A percentile compares a stretch with the other conserved stretches of the same genome.
Evolutionary conservation across 2,113 vertebrate genomes (phyloP).

Genomic region (Alces alces): DNA sequence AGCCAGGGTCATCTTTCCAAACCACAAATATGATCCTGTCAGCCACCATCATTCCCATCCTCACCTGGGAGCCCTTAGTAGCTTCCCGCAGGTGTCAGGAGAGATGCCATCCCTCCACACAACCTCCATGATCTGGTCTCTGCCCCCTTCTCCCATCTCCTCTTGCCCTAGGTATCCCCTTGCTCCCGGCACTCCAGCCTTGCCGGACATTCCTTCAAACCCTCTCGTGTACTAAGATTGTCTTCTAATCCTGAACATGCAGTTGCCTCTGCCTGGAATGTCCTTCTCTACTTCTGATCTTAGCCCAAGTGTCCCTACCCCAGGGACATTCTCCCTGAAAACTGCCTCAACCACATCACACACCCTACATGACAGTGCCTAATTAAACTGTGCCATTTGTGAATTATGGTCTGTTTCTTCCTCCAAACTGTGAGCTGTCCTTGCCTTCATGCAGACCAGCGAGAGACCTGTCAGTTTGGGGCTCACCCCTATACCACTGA

Average conservation of each 20-base stretch:
- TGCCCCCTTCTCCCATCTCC: not conserved
- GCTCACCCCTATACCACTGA: not conserved
- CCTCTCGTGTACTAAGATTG: not conserved
- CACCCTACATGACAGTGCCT: not conserved
- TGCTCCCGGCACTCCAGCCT: not conserved
- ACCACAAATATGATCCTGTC: not conserved
- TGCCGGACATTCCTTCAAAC: not conserved
- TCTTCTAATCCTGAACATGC: not conserved
- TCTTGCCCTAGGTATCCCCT: not conserved
- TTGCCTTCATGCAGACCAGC: not conserved
- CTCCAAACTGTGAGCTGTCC: not conserved
- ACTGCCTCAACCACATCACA: fast-evolving
- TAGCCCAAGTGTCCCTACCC: not conserved
- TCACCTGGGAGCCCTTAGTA: not conserved
- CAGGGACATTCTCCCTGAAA: not conserved
- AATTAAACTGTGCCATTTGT: not conserved
- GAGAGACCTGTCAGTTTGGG: not conserved
- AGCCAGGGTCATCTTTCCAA: not conserved
- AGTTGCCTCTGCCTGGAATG: not conserved
- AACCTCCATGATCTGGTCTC: no score
- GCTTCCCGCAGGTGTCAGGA: not conserved
- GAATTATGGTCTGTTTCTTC: not conserved
- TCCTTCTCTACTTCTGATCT: not conserved
- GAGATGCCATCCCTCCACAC: not conserved
- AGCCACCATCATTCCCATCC: not conserved